Base-by-base conservation (phyloP, 2,888 invertebrate genomes). In the Mechanitis messenoides region DNA sequence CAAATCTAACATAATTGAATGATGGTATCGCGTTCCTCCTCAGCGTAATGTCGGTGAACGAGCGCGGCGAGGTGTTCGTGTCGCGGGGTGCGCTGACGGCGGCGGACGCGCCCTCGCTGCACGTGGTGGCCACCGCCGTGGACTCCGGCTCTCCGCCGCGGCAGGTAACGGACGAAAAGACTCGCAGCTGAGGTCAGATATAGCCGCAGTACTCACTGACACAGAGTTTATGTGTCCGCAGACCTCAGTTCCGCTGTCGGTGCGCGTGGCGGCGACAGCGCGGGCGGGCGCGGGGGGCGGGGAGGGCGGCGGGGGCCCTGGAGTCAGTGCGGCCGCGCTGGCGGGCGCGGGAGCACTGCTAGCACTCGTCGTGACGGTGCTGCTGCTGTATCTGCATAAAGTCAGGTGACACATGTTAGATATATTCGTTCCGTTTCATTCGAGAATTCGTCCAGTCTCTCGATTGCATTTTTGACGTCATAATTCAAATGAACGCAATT, bases 81-180 rank as follows among this genome's bases (percentile, higher is more conserved):
- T 90, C 91, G 55, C 81, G 84, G 28, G 87, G 83, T 57, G 79
- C 90, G 91, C 59, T 84, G 85, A n/a, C 83, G 54, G 84, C 88
- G 58, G 75, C 87, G 66, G 75, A 86, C 9, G 70, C 85, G 33
- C 91, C 93, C 33, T 92, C 92, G 55, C 93, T 95, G 55, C 93
- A 95, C 83, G 90, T 96, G 58, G 93, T 95, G 54, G 96, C 95
- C 47, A 93, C 95, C 55, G 97, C 97, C 33, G 93, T 93, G 0
- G 97, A 97, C 83, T 94, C 94, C 12, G 97, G 97, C 20, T 90
- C 92, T 31, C 97, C 97, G n/a, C 95, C 96, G 0, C 83, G 95
- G 78, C 94, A 93, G 85, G 92, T 93, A 4, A n/a, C 5, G 7
- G 11, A 4, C 56, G 35, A 33, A 56, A 31, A 9, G 31, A 5